Percentiles rank a stretch among this genome's conserved stretches.
phyloP scores from a whole-genome alignment of 2,797 vertebrate genomes.

The Delichon dasypus region DNA sequence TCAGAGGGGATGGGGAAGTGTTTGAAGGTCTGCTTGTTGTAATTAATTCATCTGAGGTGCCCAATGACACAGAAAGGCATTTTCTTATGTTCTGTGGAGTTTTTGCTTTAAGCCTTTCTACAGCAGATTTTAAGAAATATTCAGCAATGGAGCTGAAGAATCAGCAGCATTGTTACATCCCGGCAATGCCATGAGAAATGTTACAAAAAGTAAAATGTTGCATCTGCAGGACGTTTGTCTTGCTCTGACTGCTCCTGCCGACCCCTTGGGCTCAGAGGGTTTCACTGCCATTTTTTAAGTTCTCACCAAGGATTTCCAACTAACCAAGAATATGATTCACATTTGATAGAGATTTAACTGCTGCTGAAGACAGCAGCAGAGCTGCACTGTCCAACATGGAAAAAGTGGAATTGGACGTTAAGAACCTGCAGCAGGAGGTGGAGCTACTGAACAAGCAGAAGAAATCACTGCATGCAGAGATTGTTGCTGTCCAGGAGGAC shows the following conservation, averaged over 20 bases:
- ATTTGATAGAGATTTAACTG: constrained; percentile 72
- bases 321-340: not conserved
- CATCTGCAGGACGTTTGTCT: not conserved
- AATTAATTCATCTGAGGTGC: not conserved
- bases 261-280: not conserved
- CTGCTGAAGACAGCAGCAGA: constrained; percentile 69
- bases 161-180: not conserved
- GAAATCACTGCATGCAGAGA: constrained; percentile 63
- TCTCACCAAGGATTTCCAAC: not conserved
- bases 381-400: constrained; percentile 51
- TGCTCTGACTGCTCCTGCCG: not conserved
- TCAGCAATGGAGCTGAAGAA: not conserved
- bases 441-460: constrained; percentile 62
- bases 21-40: not conserved
- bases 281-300: not conserved
- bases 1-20: not conserved
- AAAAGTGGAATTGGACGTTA: constrained; percentile 67
- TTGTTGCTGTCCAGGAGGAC: constrained; percentile 51
- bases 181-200: not conserved
- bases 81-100: not conserved
- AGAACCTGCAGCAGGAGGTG: constrained; percentile 74
- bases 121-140: not conserved
- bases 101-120: not conserved
- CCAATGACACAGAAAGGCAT: not conserved
- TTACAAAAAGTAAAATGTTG: not conserved